A percentile compares a stretch with the other conserved stretches of the same genome.
phyloP scores from a whole-genome alignment of 2,888 invertebrate species.

The Mimas tiliae region DNA sequence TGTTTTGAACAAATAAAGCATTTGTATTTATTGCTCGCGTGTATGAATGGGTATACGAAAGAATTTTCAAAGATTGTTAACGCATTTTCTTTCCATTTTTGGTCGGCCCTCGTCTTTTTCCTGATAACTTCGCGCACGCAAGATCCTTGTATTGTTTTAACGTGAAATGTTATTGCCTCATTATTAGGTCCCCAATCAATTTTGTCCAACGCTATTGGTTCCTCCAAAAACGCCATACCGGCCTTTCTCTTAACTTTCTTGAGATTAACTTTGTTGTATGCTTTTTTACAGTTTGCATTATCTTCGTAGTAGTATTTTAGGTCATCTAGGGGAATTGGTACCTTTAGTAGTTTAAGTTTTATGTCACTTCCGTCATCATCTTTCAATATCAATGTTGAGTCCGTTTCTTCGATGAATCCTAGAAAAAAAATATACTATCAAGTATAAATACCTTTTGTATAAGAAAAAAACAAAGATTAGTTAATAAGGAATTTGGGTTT shows the following conservation, averaged over 20 bases:
- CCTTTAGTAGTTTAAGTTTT: slow-evolving; percentile 56
- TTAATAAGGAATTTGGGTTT: not conserved
- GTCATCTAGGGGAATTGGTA: slow-evolving; percentile 56
- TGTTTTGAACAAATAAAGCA: slow-evolving; percentile 62
- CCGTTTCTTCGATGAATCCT: slow-evolving; percentile 63
- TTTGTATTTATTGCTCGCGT: slow-evolving; percentile 64
- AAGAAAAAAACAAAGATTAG: too few species aligned
- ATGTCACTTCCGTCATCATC: slow-evolving; percentile 59
- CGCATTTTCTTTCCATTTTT: slow-evolving; percentile 61
- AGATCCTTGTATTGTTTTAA: slow-evolving; percentile 48
- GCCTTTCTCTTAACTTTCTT: slow-evolving; percentile 30
- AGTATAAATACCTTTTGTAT: too few species aligned
- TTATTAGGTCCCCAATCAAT: slow-evolving; percentile 41
- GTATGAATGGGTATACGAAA: slow-evolving; percentile 66
- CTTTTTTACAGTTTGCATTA: slow-evolving; percentile 25
- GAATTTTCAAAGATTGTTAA: slow-evolving; percentile 63
- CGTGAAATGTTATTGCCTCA: slow-evolving; percentile 46
- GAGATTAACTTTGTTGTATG: slow-evolving; percentile 27
- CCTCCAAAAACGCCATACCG: slow-evolving; percentile 50
- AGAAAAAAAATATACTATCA: slow-evolving; percentile 55
- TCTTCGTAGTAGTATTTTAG: slow-evolving; percentile 50
- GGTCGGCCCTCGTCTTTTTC: slow-evolving; percentile 36
- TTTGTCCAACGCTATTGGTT: slow-evolving; percentile 56
- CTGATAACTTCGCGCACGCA: slow-evolving; percentile 31
- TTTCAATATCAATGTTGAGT: slow-evolving; percentile 60